Base-by-base conservation (phyloP, 1,140 invertebrate species). In the Drosophila tropicalis region DNA sequence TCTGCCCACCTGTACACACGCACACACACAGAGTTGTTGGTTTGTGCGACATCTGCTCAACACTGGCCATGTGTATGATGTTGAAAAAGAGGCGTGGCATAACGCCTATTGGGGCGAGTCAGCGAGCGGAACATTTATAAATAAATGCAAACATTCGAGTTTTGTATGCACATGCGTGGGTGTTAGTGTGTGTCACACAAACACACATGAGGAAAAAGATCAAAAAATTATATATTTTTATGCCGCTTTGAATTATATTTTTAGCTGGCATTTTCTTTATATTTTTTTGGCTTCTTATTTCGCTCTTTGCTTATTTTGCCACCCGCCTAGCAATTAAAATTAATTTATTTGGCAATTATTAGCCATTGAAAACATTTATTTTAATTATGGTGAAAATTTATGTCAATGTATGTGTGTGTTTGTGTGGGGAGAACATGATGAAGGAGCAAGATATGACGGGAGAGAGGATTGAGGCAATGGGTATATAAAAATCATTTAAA, bases 321-420 rank as follows among this genome's bases (percentile, higher is more conserved):
- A 54, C 47, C 57, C 72, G 57, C 39, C 47, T 61, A 58, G 84
- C 80, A 87, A 89, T 87, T 87, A 87, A 89, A 87, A 89, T 87
- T 72, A 83, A 86, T 87, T 86, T 87, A 86, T 86, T 87, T 87
- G 79, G 72, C 76, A 79, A 86, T 86, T 86, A 86, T 86, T 86
- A 79, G 81, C 74, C 76, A 87, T 87, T 75, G 79, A 79, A 76
- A 76, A 68, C 83, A 86, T 86, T 85, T 87, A 87, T 87, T 87
- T 87, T 87, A 89, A 87, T 87, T 87, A 87, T 83, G 70, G 75
- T 79, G 79, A 60, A 67, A 81, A 81, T 73, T 77, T 73, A 51
- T 51, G 44, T 51, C 7, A 17, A 47, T 19, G 72, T 72, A 69
- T 12, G 56, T 74, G 44, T 51, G 41, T 0, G 34, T n/a, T n/a